phyloP scores from a whole-genome alignment of 2,888 invertebrate genomes.

The Zhuqinia jingwanae region DNA sequence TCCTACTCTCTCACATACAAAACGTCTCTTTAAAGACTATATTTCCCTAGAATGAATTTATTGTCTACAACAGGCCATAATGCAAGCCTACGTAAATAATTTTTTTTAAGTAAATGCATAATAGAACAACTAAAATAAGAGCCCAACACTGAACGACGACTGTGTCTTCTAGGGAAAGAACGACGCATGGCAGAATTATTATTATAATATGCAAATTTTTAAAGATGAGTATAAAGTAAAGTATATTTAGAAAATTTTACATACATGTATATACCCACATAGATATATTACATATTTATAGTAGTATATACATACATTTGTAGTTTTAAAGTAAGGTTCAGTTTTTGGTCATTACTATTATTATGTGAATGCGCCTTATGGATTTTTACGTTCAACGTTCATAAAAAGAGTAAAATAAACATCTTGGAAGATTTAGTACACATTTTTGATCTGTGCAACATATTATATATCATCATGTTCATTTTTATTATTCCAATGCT shows the following conservation, averaged over 20 bases:
- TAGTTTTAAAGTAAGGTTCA: slow-evolving; percentile 19
- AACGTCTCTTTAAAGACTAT: slow-evolving; percentile 6
- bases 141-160: slow-evolving; percentile 1
- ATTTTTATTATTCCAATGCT: slow-evolving; percentile 49
- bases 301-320: no score
- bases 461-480: slow-evolving; percentile 39
- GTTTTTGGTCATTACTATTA: slow-evolving; percentile 19
- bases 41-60: slow-evolving; percentile 61
- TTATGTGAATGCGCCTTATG: background rate
- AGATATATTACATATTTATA: no score
- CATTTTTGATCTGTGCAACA: slow-evolving; percentile 36
- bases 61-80: slow-evolving; percentile 69
- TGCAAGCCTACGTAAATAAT: slow-evolving; percentile 62
- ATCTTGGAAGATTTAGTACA: slow-evolving; percentile 22
- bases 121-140: slow-evolving; percentile 11
- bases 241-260: no score
- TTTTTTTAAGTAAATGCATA: slow-evolving; percentile 34
- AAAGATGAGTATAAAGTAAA: no score
- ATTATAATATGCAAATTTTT: slow-evolving; percentile 29
- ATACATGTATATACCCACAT: no score
- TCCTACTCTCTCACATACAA: slow-evolving; percentile 62
- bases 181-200: no score
- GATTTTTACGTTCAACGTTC: background rate
- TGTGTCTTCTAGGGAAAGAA: no score
- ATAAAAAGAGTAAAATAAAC: background rate